Conservation (phyloP, 2,113 vertebrate species). For the Sorex fumeus region DNA sequence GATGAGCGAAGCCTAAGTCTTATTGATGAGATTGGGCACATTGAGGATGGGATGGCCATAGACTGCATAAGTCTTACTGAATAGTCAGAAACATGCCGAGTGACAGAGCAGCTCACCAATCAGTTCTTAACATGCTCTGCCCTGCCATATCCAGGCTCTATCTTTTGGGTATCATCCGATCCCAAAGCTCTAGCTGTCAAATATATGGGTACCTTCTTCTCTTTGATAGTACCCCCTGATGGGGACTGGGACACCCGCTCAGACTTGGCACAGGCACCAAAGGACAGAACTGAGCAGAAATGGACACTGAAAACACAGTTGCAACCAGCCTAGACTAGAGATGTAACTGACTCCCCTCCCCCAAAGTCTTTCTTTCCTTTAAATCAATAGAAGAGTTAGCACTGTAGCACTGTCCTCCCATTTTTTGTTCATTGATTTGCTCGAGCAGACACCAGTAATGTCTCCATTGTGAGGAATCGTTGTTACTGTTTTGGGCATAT, state of each 20-base stretch:
- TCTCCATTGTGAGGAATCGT: no score
- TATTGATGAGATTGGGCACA: no score
- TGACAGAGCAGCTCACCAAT: background rate
- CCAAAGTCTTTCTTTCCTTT: background rate
- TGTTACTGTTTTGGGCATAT: no score
- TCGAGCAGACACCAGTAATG: no score
- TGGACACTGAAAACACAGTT: background rate
- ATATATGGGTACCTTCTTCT: background rate
- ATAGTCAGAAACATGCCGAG: background rate
- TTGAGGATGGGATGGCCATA: no score
- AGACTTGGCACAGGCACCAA: background rate
- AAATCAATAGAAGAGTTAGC: background rate
- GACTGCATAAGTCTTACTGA: background rate
- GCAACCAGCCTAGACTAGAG: background rate
- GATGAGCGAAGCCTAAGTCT: background rate
- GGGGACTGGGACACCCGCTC: fast-evolving
- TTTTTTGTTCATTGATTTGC: no score
- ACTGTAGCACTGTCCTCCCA: no score
- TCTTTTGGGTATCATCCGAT: background rate
- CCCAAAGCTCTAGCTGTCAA: background rate
- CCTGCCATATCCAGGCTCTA: background rate
- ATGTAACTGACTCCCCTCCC: background rate
- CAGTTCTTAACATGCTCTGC: background rate
- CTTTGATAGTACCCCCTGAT: background rate
- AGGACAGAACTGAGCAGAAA: background rate